Base-by-base conservation (phyloP, 2,888 invertebrate species). In the Oscheius myriophilus region DNA sequence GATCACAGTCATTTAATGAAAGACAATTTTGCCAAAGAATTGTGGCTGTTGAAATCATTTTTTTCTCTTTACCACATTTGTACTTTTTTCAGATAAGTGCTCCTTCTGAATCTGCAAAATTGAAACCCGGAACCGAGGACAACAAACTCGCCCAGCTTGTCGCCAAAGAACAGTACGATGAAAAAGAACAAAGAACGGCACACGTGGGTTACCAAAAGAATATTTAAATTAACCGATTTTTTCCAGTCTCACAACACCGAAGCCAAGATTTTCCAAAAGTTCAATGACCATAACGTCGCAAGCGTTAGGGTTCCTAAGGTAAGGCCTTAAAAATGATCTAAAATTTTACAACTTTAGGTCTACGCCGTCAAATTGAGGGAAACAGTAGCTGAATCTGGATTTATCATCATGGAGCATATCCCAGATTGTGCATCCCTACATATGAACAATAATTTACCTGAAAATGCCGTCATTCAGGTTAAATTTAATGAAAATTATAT, bases 241-340 rank as follows among this genome's bases (percentile, higher is more conserved):
- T 52, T 64, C 14, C 55, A 65, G 65, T 43, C 42, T 9, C 65
- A 65, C 55, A 65, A 65, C 33, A 65, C 65, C 18, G 65, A 65
- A 55, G 54, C 46, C 26, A 18, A 16, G 9, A 43, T 65, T 3
- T 25, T 65, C 33, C n/a, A 23, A 23, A 55, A 23, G 23, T 23
- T 63, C 18, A 11, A 52, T 12, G 23, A 52, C 18, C 26, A 53
- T 6, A 18, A 26, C 9, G 53, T 63, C 16, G n/a, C n/a, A 7
- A 7, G 46, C n/a, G 21, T 46, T 2, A 21, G 7, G 21, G 21
- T 46, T n/a, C 46, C 46, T 46, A 46, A 46, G 21, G 46, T 46
- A 21, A 21, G 9, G 21, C 12, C 6, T 46, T 14, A 11, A 11
- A 21, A 2, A 21, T 7, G 21, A 1, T 42, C 6, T 12, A 25